phyloP scores from a whole-genome alignment of 1,140 invertebrate genomes.

The Diorhabda elongata region DNA sequence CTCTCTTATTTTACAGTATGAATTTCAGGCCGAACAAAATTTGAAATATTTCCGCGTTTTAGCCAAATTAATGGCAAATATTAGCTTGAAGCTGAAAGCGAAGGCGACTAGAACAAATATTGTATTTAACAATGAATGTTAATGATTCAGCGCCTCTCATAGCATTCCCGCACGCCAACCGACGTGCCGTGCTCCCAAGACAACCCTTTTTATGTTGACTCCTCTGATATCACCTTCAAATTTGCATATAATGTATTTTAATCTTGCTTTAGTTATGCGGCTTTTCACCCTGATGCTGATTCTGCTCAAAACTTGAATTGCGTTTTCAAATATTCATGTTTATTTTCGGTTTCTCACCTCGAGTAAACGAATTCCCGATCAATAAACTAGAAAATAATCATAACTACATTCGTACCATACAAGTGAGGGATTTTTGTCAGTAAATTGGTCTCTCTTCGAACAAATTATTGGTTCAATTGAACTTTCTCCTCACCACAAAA shows the following conservation, averaged over 20 bases:
- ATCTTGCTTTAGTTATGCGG: not conserved
- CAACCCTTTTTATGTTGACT: conserved; percentile 35
- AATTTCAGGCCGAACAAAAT: conserved; percentile 27
- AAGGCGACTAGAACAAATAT: conserved; percentile 36
- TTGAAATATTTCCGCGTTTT: conserved; percentile 28
- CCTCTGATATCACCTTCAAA: conserved; percentile 33
- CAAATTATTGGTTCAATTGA: too few species aligned
- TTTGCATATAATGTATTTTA: conserved; percentile 34
- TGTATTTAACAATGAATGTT: conserved; percentile 39
- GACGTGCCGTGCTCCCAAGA: conserved; percentile 23
- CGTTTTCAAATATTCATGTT: conserved; percentile 3
- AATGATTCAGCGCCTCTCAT: conserved; percentile 24
- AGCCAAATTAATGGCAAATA: conserved; percentile 38
- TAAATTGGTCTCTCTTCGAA: too few species aligned
- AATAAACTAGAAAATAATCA: too few species aligned
- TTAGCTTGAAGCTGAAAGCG: conserved; percentile 34
- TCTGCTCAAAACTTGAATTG: not conserved
- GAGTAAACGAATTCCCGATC: not conserved
- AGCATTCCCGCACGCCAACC: conserved; percentile 8
- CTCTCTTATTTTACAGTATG: conserved; percentile 7
- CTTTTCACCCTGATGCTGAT: conserved; percentile 1
- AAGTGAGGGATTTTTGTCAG: too few species aligned
- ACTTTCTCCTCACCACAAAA: too few species aligned
- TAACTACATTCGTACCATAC: too few species aligned
- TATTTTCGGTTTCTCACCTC: not conserved